Evolutionary conservation across 2,797 vertebrate species (phyloP).

Genomic region (Lateolabrax maculatus): DNA sequence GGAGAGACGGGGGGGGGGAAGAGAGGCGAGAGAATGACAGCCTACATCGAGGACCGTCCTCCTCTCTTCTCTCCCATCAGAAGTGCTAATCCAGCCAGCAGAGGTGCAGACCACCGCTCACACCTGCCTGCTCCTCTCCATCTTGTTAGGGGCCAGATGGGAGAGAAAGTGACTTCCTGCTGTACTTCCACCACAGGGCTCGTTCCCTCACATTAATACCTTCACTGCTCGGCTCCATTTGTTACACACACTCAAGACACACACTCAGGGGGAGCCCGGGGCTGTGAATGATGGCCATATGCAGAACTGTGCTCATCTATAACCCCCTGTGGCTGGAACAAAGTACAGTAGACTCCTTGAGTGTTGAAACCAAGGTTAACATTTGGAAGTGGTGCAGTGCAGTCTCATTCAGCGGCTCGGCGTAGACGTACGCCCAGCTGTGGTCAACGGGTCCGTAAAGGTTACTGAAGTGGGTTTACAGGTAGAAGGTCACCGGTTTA

Average conservation of each 20-base stretch:
- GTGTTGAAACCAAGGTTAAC: constrained; percentile 76
- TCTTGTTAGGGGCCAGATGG: constrained; percentile 81
- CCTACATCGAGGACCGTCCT: constrained; percentile 43
- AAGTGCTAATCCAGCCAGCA: constrained; percentile 79
- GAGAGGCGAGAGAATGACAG: constrained; percentile 63
- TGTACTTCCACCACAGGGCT: constrained; percentile 78
- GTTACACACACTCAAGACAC: constrained; percentile 77
- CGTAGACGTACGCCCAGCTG: not conserved
- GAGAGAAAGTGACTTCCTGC: constrained; percentile 77
- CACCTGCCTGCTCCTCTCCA: constrained; percentile 73
- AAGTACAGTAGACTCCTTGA: constrained; percentile 78
- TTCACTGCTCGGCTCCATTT: constrained; percentile 77
- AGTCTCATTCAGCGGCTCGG: constrained; percentile 44
- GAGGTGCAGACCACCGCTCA: constrained; percentile 71
- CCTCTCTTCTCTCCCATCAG: constrained; percentile 74
- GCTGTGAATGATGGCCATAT: constrained; percentile 85
- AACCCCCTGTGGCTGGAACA: constrained; percentile 78
- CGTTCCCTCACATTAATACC: constrained; percentile 79
- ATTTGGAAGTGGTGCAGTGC: constrained; percentile 65
- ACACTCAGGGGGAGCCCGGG: constrained; percentile 77
- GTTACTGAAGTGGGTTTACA: constrained; percentile 43
- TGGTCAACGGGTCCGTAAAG: constrained; percentile 25
- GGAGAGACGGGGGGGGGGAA: constrained; percentile 28
- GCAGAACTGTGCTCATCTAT: constrained; percentile 78
- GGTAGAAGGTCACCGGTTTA: constrained; percentile 45